phyloP scores from a whole-genome alignment of 2,113 vertebrate genomes.

The Oncorhynchus mykiss region DNA sequence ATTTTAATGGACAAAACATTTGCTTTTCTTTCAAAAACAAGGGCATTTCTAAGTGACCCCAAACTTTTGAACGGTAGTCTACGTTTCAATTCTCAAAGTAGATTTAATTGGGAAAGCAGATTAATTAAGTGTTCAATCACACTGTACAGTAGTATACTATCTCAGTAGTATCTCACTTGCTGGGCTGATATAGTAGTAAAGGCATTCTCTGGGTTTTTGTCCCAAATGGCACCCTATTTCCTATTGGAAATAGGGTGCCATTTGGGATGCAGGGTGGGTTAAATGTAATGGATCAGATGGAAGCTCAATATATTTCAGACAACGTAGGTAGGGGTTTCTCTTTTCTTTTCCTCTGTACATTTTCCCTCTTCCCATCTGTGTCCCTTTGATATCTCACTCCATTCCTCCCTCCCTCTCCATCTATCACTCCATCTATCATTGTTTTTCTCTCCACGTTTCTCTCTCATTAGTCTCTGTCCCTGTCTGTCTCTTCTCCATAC shows the following conservation, averaged over 20 bases:
- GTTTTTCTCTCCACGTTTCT: background rate
- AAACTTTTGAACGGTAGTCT: too few species aligned
- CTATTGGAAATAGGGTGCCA: background rate
- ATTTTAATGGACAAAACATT: too few species aligned
- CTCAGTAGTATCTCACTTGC: too few species aligned
- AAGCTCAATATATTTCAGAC: background rate
- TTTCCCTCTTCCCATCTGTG: background rate
- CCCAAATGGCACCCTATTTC: background rate
- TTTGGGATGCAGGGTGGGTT: background rate
- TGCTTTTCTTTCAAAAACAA: too few species aligned
- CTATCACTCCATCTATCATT: background rate
- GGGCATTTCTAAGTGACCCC: too few species aligned
- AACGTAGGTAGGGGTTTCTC: background rate
- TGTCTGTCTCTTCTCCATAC: background rate
- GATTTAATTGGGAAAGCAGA: too few species aligned
- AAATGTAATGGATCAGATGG: background rate
- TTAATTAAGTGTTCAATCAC: too few species aligned
- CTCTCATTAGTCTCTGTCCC: background rate
- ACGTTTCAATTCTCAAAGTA: too few species aligned
- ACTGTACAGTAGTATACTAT: too few species aligned
- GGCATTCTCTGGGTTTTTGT: too few species aligned
- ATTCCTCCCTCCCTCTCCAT: background rate
- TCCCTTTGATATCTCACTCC: background rate
- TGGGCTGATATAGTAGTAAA: too few species aligned
- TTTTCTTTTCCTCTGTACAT: background rate